Evolutionary conservation across 2,113 vertebrate species (phyloP).

Genomic region (Syngnathus scovelli): DNA sequence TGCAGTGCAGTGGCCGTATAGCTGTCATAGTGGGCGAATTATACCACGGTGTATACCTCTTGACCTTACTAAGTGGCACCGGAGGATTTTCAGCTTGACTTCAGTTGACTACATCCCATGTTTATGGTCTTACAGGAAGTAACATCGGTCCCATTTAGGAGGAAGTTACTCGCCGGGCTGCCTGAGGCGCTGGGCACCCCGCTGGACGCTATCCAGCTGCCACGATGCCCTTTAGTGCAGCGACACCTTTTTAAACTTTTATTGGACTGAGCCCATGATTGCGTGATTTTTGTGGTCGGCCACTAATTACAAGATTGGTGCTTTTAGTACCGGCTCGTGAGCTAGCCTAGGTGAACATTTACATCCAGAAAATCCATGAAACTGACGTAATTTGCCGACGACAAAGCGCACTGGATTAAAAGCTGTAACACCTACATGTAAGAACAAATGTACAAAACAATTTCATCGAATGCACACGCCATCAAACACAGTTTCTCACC

Average conservation of each 20-base stretch:
- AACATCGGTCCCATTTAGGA: constrained; percentile 46
- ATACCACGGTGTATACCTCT: constrained; percentile 48
- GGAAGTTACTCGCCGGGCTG: constrained; percentile 41
- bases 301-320: constrained; percentile 4
- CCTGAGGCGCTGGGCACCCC: constrained; percentile 21
- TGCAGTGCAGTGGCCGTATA: constrained; percentile 38
- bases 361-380: neutral
- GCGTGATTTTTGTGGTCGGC: constrained; percentile 18
- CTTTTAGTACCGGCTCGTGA: neutral
- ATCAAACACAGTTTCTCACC: no score
- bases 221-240: constrained; percentile 29
- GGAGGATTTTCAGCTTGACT: constrained; percentile 61
- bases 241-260: constrained; percentile 37
- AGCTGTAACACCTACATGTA: no score
- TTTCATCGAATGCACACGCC: no score
- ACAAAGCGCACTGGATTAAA: no score
- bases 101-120: constrained; percentile 63
- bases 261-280: constrained; percentile 25
- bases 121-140: constrained; percentile 64
- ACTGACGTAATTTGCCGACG: no score
- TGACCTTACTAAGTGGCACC: constrained; percentile 60
- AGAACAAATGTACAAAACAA: no score
- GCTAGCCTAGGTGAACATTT: neutral
- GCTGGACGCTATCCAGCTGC: constrained; percentile 33
- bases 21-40: constrained; percentile 50